These are phyloP conservation scores for Lasioglossum marginatum DNA, from an alignment of 2,888 invertebrate genomes.

Conservation along the genomic window DNA sequence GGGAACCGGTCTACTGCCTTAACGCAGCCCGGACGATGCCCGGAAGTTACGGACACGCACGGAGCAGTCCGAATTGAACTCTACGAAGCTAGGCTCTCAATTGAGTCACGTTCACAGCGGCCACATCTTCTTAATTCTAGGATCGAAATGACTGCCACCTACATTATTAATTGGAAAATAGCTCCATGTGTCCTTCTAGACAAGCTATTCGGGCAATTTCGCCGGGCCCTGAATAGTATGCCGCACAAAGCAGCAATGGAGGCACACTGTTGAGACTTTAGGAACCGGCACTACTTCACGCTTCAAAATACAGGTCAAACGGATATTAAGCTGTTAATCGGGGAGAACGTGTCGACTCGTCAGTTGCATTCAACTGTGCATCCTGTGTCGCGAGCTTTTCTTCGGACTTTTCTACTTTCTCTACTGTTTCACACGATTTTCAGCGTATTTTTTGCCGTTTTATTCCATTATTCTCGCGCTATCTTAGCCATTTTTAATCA, in stretches of 20 bases:
- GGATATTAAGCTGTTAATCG: slow-evolving; percentile 10
- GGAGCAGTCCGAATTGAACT: slow-evolving; percentile 1
- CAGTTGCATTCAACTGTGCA: not conserved
- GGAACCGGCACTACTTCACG: slow-evolving; percentile 11
- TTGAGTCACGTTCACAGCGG: slow-evolving; percentile 38
- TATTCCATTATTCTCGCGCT: no score
- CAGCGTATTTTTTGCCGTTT: no score
- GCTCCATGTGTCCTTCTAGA: slow-evolving; percentile 43
- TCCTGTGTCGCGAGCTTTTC: not conserved
- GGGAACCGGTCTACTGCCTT: no score
- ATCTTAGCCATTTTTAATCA: no score
- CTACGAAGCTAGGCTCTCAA: slow-evolving; percentile 22
- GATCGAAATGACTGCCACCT: slow-evolving; percentile 55
- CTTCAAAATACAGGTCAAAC: slow-evolving; percentile 23
- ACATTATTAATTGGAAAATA: slow-evolving; percentile 58
- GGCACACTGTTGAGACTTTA: slow-evolving; percentile 4
- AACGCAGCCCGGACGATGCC: not conserved
- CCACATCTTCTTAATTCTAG: slow-evolving; percentile 47
- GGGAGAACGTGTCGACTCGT: slow-evolving; percentile 6
- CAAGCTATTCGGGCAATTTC: slow-evolving; percentile 52
- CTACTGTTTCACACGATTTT: not conserved
- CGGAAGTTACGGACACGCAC: not conserved
- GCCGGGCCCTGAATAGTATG: slow-evolving; percentile 43
- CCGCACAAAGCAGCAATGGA: slow-evolving; percentile 44
- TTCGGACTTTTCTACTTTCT: not conserved